Conservation (phyloP, 2,797 vertebrate genomes). For the Lacerta agilis region DNA sequence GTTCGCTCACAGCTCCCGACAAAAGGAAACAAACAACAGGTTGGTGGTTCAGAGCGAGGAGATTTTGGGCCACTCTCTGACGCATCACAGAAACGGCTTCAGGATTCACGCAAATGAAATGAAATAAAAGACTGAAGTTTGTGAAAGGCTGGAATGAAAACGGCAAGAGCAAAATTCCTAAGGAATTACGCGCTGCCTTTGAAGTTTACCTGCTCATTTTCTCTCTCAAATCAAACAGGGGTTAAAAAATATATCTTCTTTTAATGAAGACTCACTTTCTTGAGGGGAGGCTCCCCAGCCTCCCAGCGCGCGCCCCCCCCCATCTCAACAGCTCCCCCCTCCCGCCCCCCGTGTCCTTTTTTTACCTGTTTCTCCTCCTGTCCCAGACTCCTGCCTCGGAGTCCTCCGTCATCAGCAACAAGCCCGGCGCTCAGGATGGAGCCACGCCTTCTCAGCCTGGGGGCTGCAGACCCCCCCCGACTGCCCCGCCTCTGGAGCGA, state of each 20-base stretch:
- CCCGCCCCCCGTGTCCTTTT: too few species aligned
- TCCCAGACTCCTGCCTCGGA: not conserved
- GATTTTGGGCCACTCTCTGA: not conserved
- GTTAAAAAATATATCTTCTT: not conserved
- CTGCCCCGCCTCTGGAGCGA: not conserved
- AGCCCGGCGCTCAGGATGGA: not conserved
- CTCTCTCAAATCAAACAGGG: not conserved
- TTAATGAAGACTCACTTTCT: too few species aligned
- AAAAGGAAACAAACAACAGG: slow-evolving; percentile 17
- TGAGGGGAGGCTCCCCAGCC: not conserved
- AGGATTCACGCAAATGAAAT: not conserved
- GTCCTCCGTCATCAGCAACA: not conserved
- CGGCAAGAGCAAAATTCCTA: not conserved
- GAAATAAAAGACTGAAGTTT: not conserved
- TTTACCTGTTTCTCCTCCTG: not conserved
- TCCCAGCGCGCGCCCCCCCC: not conserved
- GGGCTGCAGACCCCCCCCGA: rapidly evolving
- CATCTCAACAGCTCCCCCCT: not conserved
- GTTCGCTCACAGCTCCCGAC: not conserved
- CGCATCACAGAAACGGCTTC: not conserved
- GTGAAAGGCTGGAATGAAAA: too few species aligned
- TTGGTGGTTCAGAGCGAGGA: not conserved
- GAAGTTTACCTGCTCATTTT: too few species aligned
- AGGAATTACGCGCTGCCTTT: too few species aligned
- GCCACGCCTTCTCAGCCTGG: not conserved